Evolutionary conservation across 1,140 invertebrate species (phyloP).

Genomic region (Cataglyphis hispanica): DNA sequence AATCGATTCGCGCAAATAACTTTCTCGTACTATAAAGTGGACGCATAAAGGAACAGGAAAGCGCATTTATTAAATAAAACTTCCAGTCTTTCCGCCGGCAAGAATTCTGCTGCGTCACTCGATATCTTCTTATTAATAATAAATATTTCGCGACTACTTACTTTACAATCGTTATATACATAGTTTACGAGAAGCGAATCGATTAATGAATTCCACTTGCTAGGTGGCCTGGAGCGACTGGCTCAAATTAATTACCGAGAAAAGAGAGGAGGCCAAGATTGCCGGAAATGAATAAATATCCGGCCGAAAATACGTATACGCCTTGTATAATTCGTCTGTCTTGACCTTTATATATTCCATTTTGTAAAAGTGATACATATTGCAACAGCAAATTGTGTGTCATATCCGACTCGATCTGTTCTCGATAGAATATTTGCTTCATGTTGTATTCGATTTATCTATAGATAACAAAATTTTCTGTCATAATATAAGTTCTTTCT

Average conservation of each 20-base stretch:
- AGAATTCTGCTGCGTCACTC: neutral
- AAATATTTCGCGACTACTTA: constrained; percentile 24
- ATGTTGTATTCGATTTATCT: neutral
- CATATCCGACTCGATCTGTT: constrained; percentile 5
- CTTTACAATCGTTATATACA: constrained; percentile 2
- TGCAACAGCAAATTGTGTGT: constrained; percentile 7
- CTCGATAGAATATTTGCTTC: neutral
- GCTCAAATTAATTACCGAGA: constrained; percentile 46
- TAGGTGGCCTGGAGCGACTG: neutral
- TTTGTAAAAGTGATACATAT: neutral
- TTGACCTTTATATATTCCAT: neutral
- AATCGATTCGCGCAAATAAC: constrained; percentile 7
- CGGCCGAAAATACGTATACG: constrained; percentile 56
- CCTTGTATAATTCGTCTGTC: neutral
- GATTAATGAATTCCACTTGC: constrained; percentile 2
- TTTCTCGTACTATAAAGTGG: constrained; percentile 16
- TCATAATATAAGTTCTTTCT: neutral
- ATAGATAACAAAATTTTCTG: neutral
- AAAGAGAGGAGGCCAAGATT: neutral
- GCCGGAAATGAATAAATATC: constrained; percentile 76
- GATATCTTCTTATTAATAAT: neutral
- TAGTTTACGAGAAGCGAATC: neutral
- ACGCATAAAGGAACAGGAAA: neutral
- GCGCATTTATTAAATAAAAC: neutral
- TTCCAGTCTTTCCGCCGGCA: neutral